Evolutionary conservation across 2,113 vertebrate genomes (phyloP).

Genomic region (Cercopithecus mona): DNA sequence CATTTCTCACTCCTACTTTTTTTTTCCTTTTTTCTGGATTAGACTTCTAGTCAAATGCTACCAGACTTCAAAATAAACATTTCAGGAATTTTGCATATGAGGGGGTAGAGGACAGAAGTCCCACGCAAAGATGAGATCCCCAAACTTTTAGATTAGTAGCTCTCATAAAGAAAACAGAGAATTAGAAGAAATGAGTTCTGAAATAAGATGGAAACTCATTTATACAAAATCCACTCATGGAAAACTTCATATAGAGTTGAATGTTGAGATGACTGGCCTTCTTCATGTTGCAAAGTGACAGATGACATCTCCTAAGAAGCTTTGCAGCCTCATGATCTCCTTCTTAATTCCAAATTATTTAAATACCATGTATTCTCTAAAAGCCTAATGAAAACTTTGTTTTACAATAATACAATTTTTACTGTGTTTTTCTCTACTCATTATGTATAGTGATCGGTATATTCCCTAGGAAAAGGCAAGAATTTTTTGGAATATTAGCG

Average conservation of each 20-base stretch:
- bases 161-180: background rate
- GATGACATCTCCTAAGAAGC: background rate
- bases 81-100: background rate
- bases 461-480: background rate
- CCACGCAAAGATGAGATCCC: background rate
- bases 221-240: background rate
- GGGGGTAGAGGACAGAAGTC: background rate
- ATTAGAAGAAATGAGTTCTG: background rate
- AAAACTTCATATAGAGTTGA: background rate
- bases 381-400: background rate
- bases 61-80: background rate
- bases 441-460: background rate
- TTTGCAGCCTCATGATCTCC: conserved; percentile 25
- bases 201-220: background rate
- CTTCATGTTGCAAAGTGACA: rapidly evolving
- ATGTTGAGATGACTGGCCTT: background rate
- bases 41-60: background rate
- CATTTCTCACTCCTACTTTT: background rate
- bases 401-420: conserved; percentile 25
- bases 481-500: background rate
- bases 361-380: background rate
- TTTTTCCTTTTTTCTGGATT: background rate
- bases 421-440: background rate
- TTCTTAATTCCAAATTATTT: background rate
- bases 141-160: background rate